Evolutionary conservation across 2,888 invertebrate species (phyloP), one percentile per base, ranked within the genome.

Genomic region (Orthosia incerta): DNA sequence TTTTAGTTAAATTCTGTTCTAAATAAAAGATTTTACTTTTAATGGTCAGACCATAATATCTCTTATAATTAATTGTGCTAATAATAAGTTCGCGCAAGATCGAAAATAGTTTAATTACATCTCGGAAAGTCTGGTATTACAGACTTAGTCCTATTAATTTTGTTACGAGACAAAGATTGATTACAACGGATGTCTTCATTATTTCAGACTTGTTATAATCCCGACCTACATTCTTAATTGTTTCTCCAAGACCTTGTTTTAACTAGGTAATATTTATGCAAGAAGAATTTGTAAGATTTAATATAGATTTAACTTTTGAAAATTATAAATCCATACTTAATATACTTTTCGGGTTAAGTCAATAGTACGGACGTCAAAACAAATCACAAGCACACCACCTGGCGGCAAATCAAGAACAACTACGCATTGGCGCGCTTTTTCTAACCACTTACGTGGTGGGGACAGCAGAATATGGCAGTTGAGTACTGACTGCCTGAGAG

Each of bases 151-250:
- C 63, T 75, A 83, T 80, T 77, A 79, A 84, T 84, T 82, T 70
- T 67, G 68, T 82, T 67, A 70, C 73, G 74, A 76, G 87, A 86
- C 80, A 82, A 87, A 88, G 89, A 89, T 90, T 89, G 87, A 90
- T 87, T 80, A 74, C 80, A 56, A 46, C 45, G 66, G 70, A 81
- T 79, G 72, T 83, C 82, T 84, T 88, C 82, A 86, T 86, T 87
- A 87, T 86, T 86, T 82, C 73, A 80, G 86, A 69, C 79, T 83
- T 74, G 73, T 79, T 80, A 76, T 81, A 76, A 76, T 66, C 56
- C 55, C 59, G 60, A 56, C 73, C 55, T 61, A 76, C 71, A 76
- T 76, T 79, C 80, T 51, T 63, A 80, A 62, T 75, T 76, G 73
- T 64, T 76, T 80, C 80, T 76, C 55, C 16, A 15, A 57, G 39